Percentiles rank a stretch among this genome's conserved stretches.
Evolutionary conservation across 2,797 vertebrate species (phyloP).

Genomic region (Spinibarbus caldwelli): DNA sequence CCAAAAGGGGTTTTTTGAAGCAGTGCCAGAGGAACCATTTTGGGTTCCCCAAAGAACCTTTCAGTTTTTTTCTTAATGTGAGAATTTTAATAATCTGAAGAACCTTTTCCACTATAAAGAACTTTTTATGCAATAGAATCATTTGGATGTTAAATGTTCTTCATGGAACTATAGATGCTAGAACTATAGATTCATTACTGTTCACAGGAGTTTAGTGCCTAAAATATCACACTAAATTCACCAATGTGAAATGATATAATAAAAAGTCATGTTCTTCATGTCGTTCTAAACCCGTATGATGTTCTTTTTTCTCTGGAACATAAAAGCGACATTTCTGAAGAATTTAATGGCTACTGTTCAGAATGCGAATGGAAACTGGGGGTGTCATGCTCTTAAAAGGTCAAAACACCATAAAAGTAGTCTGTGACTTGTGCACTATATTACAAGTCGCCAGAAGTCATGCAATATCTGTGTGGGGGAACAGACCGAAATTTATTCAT

Average conservation of each 20-base stretch:
- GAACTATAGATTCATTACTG: not conserved
- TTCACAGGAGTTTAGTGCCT: not conserved
- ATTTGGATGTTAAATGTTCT: no score
- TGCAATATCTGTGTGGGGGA: not conserved
- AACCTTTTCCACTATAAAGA: not conserved
- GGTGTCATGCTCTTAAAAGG: not conserved
- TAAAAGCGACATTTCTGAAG: not conserved
- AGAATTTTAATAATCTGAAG: not conserved
- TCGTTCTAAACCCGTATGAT: not conserved
- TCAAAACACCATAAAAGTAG: not conserved
- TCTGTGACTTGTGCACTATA: no score
- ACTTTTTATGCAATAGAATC: no score
- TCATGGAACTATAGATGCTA: no score
- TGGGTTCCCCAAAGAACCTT: not conserved
- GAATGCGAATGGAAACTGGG: not conserved
- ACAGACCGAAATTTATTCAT: not conserved
- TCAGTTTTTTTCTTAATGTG: no score
- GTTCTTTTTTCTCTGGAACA: not conserved
- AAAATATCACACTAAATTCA: not conserved
- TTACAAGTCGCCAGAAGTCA: not conserved
- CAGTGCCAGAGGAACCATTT: no score
- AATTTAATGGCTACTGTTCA: no score
- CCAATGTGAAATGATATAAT: not conserved
- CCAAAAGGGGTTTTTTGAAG: no score
- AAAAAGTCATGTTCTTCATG: not conserved